These are phyloP conservation scores for Catalaphyllia jardinei DNA, from an alignment of 64 coral and sea anemone species.

Conservation along the genomic window DNA sequence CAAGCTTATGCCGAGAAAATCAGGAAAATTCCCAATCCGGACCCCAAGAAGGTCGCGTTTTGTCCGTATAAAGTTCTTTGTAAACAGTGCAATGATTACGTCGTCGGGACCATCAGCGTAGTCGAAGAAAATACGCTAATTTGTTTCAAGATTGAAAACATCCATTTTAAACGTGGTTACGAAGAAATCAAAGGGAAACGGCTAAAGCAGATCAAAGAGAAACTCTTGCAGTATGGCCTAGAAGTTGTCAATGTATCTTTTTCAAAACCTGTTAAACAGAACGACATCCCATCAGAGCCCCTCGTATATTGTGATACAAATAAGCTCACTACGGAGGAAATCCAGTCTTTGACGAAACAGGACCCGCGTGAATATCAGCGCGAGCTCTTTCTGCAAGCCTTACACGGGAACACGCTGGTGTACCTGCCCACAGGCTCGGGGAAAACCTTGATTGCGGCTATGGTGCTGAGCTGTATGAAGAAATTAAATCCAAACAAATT, in stretches of 20 bases:
- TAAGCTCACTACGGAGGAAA: conserved; percentile 24
- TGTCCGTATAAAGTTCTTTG: conserved; percentile 68
- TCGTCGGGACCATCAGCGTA: conserved; percentile 65
- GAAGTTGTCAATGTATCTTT: conserved; percentile 66
- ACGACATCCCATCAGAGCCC: conserved; percentile 1
- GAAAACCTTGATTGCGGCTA: conserved; percentile 85
- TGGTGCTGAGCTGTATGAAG: conserved; percentile 88
- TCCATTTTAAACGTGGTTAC: conserved; percentile 40
- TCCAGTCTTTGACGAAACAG: conserved; percentile 53
- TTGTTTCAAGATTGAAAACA: conserved; percentile 78
- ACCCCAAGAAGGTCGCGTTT: conserved; percentile 55
- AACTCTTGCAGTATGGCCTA: conserved; percentile 56
- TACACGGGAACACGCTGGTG: conserved; percentile 80
- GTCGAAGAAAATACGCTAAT: conserved; percentile 61
- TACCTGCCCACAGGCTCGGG: conserved; percentile 97
- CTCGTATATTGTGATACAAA: conserved; percentile 79
- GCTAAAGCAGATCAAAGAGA: conserved; percentile 59
- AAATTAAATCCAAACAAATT: conserved; percentile 88
- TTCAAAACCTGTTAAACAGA: background rate
- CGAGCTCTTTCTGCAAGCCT: conserved; percentile 78
- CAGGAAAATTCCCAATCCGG: conserved; percentile 57
- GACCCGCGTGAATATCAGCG: conserved; percentile 77
- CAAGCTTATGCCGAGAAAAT: conserved; percentile 29
- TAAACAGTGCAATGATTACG: conserved; percentile 52
- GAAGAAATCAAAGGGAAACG: conserved; percentile 71